phyloP scores from a whole-genome alignment of 2,888 invertebrate species.

The Megaustenia siamemsis region DNA sequence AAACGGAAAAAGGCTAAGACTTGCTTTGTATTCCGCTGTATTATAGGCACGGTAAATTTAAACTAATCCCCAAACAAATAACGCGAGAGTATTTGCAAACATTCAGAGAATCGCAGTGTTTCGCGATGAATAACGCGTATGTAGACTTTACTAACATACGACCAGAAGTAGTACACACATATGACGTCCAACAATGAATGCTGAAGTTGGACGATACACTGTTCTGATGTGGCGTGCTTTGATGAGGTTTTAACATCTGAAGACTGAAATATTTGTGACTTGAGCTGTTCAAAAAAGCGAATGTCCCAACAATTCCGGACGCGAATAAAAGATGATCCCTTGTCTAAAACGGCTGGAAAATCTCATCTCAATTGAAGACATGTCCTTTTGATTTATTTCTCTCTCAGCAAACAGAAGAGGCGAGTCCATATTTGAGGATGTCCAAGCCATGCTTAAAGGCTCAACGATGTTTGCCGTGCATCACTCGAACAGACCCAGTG shows the following conservation, averaged over 20 bases:
- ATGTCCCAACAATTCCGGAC: too few species aligned
- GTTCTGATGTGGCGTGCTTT: neutral
- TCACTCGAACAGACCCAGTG: too few species aligned
- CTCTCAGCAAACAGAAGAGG: too few species aligned
- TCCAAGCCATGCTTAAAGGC: too few species aligned
- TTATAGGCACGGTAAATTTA: neutral
- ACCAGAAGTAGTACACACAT: neutral
- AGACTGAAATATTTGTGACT: neutral
- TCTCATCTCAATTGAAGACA: too few species aligned
- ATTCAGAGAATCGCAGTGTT: neutral
- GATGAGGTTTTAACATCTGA: neutral
- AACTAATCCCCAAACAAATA: neutral
- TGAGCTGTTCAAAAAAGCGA: too few species aligned
- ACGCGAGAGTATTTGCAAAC: neutral
- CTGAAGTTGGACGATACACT: neutral
- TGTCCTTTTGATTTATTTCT: too few species aligned
- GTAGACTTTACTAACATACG: neutral
- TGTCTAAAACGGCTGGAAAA: too few species aligned
- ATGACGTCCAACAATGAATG: neutral
- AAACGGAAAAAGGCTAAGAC: neutral
- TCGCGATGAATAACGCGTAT: neutral
- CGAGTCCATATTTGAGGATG: too few species aligned
- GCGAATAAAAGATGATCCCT: too few species aligned
- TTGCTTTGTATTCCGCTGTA: neutral
- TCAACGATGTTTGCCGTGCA: too few species aligned